Percentiles rank a stretch among this genome's conserved stretches.
These are phyloP conservation scores for Drosophila stalkeri DNA, from an alignment of 2,888 invertebrate species.

Conservation along the genomic window DNA sequence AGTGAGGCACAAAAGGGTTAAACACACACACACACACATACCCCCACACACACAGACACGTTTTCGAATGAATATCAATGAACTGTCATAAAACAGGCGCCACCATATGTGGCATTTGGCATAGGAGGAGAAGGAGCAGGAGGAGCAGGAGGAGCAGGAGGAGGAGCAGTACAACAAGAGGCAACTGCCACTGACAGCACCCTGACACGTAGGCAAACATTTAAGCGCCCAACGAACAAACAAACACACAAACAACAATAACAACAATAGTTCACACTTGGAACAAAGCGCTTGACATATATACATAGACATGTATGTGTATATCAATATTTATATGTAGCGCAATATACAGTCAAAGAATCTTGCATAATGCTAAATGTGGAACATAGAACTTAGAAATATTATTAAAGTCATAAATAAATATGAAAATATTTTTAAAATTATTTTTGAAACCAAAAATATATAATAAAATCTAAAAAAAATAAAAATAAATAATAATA, in stretches of 20 bases:
- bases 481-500: too few relatives aligned
- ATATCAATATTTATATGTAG: slow-evolving; percentile 18
- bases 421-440: too few relatives aligned
- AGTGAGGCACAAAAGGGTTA: slow-evolving; percentile 46
- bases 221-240: slow-evolving; percentile 52
- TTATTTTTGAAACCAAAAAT: too few relatives aligned
- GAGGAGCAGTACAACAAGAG: slow-evolving; percentile 12
- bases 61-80: slow-evolving; percentile 77
- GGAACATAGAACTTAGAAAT: background rate
- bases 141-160: too few relatives aligned
- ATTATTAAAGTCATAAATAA: too few relatives aligned
- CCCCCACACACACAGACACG: slow-evolving; percentile 11
- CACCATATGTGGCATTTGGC: slow-evolving; percentile 42
- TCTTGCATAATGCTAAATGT: background rate
- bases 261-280: slow-evolving; percentile 55
- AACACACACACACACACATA: slow-evolving; percentile 19
- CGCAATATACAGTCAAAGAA: background rate
- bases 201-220: slow-evolving; percentile 79
- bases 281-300: slow-evolving; percentile 33
- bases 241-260: slow-evolving; percentile 31
- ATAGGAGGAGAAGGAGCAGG: too few relatives aligned
- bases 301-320: slow-evolving; percentile 10
- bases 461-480: too few relatives aligned
- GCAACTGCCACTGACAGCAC: slow-evolving; percentile 65
- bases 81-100: slow-evolving; percentile 71